Evolutionary conservation across 2,113 vertebrate genomes (phyloP).

Genomic region (Gobio gobio): DNA sequence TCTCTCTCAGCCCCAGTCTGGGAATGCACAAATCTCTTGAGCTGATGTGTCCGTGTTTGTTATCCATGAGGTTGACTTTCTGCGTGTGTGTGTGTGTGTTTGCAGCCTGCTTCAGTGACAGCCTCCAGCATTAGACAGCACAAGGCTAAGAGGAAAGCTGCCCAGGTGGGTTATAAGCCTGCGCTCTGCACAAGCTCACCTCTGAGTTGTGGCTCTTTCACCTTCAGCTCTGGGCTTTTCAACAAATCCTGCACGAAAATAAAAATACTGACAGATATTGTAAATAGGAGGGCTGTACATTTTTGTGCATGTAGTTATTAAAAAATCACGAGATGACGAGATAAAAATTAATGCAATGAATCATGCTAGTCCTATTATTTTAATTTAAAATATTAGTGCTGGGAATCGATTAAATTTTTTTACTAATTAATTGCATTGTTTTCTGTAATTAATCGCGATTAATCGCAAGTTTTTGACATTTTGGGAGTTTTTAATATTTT

Average conservation of each 20-base stretch:
- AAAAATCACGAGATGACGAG: neutral
- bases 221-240: neutral
- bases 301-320: neutral
- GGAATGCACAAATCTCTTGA: constrained; percentile 20
- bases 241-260: neutral
- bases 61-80: constrained; percentile 33
- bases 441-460: too few species aligned
- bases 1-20: constrained; percentile 3
- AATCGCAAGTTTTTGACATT: too few species aligned
- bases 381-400: too few species aligned
- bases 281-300: neutral
- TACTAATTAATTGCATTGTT: too few species aligned
- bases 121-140: constrained; percentile 69
- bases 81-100: constrained; percentile 43
- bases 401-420: too few species aligned
- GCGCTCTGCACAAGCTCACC: neutral
- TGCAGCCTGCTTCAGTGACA: constrained; percentile 72
- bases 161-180: constrained; percentile 63
- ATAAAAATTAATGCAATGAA: neutral
- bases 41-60: constrained; percentile 20
- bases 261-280: neutral
- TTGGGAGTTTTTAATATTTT: too few species aligned
- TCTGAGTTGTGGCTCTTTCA: neutral
- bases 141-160: constrained; percentile 61
- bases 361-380: neutral